Evolutionary conservation across 1,140 invertebrate genomes (phyloP).

Genomic region (Antheraea pernyi): DNA sequence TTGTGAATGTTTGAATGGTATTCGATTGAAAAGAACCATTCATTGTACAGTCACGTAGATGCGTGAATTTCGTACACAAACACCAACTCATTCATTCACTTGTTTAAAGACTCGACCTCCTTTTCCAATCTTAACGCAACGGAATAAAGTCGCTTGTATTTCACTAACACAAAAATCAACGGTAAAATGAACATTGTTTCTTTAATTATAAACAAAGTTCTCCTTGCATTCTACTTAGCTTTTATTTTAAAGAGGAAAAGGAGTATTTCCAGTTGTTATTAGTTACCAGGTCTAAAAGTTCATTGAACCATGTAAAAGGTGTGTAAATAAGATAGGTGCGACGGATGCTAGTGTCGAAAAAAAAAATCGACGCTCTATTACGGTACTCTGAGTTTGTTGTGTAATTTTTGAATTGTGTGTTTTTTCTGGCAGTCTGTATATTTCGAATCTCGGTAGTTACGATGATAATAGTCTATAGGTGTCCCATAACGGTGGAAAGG

Average conservation of each 20-base stretch:
- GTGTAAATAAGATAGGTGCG: conserved; percentile 68
- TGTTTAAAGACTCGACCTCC: not conserved
- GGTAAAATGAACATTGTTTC: not conserved
- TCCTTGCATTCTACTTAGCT: conserved; percentile 3
- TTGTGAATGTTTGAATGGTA: conserved; percentile 40
- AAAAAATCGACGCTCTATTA: conserved; percentile 33
- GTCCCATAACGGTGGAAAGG: too few relatives aligned
- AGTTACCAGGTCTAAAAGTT: conserved; percentile 29
- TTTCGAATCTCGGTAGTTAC: not conserved
- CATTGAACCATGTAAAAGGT: conserved; percentile 55
- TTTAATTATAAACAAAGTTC: conserved; percentile 18
- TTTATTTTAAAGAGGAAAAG: conserved; percentile 16
- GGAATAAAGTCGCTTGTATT: not conserved
- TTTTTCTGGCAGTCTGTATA: not conserved
- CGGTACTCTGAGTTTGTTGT: conserved; percentile 29
- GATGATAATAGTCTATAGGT: too few relatives aligned
- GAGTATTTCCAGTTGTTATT: conserved; percentile 16
- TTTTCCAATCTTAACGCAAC: not conserved
- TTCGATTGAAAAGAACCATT: conserved; percentile 37
- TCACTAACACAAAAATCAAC: not conserved
- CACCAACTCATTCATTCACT: not conserved
- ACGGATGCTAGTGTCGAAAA: conserved; percentile 52
- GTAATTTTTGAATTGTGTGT: too few relatives aligned
- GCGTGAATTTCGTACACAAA: conserved; percentile 30
- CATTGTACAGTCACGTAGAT: conserved; percentile 43